A percentile compares a stretch with the other conserved stretches of the same genome.
Conservation (phyloP, 2,113 vertebrate species). For the Ornithorhynchus anatinus region DNA sequence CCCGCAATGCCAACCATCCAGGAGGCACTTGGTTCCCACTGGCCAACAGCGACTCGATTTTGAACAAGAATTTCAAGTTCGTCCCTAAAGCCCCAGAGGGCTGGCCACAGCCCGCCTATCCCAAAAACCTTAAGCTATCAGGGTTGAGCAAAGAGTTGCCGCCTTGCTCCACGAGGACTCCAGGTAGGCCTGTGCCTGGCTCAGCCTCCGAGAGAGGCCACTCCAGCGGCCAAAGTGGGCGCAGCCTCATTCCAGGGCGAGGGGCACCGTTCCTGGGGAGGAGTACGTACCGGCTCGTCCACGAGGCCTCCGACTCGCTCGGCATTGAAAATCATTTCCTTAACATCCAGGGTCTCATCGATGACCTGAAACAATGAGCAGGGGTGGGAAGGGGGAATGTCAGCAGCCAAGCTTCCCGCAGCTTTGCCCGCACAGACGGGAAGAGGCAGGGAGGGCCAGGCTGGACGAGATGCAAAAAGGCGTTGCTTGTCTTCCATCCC, state of each 20-base stretch:
- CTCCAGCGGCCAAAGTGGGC: background rate
- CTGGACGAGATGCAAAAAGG: background rate
- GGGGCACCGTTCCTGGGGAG: background rate
- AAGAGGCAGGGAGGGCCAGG: background rate
- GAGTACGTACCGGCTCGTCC: constrained; percentile 88
- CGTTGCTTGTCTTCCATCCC: background rate
- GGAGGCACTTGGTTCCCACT: too few species aligned
- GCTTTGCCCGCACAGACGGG: too few species aligned
- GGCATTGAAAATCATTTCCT: constrained; percentile 93
- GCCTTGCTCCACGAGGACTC: background rate
- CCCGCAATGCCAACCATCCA: too few species aligned
- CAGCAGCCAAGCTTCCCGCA: too few species aligned
- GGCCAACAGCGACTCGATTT: too few species aligned
- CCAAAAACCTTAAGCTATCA: background rate
- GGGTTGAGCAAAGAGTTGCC: background rate
- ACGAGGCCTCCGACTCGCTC: constrained; percentile 90
- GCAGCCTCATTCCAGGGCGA: too few species aligned
- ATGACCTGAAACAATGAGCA: constrained; percentile 88
- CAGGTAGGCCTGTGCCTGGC: background rate
- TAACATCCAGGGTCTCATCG: constrained; percentile 95
- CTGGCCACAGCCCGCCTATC: too few species aligned
- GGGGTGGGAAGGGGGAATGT: too few species aligned
- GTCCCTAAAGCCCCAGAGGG: too few species aligned
- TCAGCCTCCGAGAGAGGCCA: background rate
- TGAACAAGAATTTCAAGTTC: too few species aligned